Conservation (phyloP, 2,888 invertebrate genomes). For the Steinernema hermaphroditum region DNA sequence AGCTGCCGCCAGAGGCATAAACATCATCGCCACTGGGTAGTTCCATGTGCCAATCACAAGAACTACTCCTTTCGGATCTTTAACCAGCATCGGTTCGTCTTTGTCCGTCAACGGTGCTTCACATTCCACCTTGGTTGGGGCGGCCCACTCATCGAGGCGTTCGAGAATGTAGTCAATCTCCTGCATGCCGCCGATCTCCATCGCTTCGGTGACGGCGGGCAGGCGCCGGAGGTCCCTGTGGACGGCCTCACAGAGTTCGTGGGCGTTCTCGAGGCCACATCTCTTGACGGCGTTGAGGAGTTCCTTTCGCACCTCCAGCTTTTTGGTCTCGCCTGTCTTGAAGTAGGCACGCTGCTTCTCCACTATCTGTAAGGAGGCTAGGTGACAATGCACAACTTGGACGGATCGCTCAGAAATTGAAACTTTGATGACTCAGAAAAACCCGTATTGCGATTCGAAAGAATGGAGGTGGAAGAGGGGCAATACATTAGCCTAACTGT, state of each 20-base stretch:
- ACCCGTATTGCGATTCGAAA: no score
- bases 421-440: no score
- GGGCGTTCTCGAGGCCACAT: constrained; percentile 49
- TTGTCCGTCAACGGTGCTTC: background rate
- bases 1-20: constrained; percentile 56
- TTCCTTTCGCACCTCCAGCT: constrained; percentile 36
- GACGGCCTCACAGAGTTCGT: constrained; percentile 52
- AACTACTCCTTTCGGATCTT: constrained; percentile 88
- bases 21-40: constrained; percentile 75
- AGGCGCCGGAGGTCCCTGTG: constrained; percentile 55
- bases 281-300: constrained; percentile 47
- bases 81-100: constrained; percentile 71
- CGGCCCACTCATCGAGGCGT: constrained; percentile 51
- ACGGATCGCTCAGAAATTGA: no score
- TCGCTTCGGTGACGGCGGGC: background rate
- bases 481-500: no score
- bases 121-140: constrained; percentile 45
- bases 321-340: constrained; percentile 44
- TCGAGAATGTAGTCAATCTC: constrained; percentile 56
- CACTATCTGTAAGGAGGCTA: no score
- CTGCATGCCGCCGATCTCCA: constrained; percentile 50
- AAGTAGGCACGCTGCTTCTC: constrained; percentile 52
- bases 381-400: no score
- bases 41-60: constrained; percentile 87
- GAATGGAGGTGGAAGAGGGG: no score